phyloP scores from a whole-genome alignment of 1,140 invertebrate genomes.

The Pogonomyrmex californicus region DNA sequence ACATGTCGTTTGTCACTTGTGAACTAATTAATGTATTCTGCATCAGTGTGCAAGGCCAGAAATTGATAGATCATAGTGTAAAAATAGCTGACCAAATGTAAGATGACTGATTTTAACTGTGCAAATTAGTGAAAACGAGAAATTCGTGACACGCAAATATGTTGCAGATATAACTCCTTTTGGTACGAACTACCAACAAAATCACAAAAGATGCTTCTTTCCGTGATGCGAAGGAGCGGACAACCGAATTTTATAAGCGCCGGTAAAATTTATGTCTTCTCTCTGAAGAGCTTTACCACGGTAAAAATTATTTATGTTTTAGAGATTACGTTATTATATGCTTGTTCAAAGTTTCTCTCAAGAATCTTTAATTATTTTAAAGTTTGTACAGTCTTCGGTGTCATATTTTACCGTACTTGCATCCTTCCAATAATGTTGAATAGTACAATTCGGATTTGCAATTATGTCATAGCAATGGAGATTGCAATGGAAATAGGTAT shows the following conservation, averaged over 20 bases:
- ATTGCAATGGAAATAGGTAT: background rate
- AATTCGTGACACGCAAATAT: background rate
- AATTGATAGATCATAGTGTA: slow-evolving; percentile 65
- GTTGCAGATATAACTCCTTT: background rate
- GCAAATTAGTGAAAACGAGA: background rate
- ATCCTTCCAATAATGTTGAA: slow-evolving; percentile 14
- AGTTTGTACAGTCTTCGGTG: slow-evolving; percentile 33
- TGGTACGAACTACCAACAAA: background rate
- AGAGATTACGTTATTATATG: background rate
- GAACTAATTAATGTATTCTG: slow-evolving; percentile 65
- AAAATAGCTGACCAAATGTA: slow-evolving; percentile 51
- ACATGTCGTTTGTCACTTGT: background rate
- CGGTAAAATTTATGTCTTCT: slow-evolving; percentile 26
- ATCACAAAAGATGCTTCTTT: background rate
- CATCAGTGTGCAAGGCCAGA: slow-evolving; percentile 62
- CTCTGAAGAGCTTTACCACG: background rate
- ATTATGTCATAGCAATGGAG: background rate
- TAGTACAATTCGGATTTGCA: background rate
- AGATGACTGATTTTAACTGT: slow-evolving; percentile 9
- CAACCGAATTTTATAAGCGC: background rate
- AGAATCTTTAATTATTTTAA: background rate
- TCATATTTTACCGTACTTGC: slow-evolving; percentile 48
- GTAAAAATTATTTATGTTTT: background rate
- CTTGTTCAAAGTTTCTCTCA: background rate
- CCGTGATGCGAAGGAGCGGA: background rate